A percentile compares a stretch with the other conserved stretches of the same genome.
Conservation (phyloP, 2,888 invertebrate genomes). For the Eristalinus aeneus region DNA sequence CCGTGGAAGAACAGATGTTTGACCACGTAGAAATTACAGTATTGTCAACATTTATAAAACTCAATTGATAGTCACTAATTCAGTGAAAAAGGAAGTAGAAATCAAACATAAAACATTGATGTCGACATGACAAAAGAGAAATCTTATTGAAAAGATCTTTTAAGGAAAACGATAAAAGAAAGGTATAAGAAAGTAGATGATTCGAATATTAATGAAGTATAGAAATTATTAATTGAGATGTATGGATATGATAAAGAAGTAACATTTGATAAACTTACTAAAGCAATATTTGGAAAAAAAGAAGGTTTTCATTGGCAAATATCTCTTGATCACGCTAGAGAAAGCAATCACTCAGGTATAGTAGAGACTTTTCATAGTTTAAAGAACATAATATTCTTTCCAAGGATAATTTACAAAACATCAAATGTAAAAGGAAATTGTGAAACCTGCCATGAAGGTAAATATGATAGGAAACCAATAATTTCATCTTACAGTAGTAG, state of each 20-base stretch:
- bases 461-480: slow-evolving; percentile 24
- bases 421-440: slow-evolving; percentile 19
- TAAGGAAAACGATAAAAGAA: not conserved
- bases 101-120: not conserved
- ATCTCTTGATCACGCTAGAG: not conserved
- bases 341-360: not conserved
- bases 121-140: not conserved
- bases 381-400: slow-evolving; percentile 6
- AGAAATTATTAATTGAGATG: not conserved
- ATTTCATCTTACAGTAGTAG: not conserved
- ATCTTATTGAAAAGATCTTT: not conserved
- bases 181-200: not conserved
- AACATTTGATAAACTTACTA: not conserved
- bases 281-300: not conserved
- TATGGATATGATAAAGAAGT: not conserved
- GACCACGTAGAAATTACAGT: not conserved
- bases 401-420: not conserved
- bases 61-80: not conserved
- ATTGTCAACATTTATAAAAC: not conserved
- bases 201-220: too few species aligned
- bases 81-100: not conserved
- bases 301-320: not conserved
- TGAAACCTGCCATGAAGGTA: slow-evolving; percentile 12
- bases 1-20: too few species aligned
- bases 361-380: not conserved